Percentiles rank a stretch among this genome's conserved stretches.
These are phyloP conservation scores for Sebastes hubbsi DNA, from an alignment of 2,797 vertebrate species.

Conservation along the genomic window DNA sequence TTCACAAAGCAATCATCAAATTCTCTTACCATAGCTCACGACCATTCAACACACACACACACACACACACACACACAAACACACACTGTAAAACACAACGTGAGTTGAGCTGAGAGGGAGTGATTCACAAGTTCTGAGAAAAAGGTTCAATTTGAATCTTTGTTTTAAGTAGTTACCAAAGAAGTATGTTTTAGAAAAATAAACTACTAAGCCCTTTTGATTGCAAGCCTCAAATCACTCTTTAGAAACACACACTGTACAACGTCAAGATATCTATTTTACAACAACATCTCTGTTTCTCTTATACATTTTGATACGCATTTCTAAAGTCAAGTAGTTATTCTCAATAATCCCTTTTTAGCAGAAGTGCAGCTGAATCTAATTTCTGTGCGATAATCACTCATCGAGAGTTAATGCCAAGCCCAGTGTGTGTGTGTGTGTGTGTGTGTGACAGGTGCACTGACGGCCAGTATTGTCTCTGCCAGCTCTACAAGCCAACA, in stretches of 20 bases:
- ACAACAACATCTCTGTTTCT: not conserved
- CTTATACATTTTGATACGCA: not conserved
- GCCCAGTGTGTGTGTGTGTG: not conserved
- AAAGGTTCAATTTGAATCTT: not conserved
- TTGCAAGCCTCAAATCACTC: slow-evolving; percentile 15
- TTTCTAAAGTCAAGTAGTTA: not conserved
- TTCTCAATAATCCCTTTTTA: not conserved
- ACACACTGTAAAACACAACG: not conserved
- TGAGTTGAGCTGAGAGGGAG: not conserved
- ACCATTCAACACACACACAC: not conserved
- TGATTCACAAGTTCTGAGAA: not conserved
- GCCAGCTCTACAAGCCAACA: slow-evolving; percentile 22
- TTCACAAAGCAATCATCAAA: slow-evolving; percentile 21
- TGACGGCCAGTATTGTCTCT: not conserved
- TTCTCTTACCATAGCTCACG: not conserved
- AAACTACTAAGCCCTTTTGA: not conserved
- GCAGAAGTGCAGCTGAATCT: slow-evolving; percentile 15
- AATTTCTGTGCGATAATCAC: slow-evolving; percentile 24
- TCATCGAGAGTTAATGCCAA: slow-evolving; percentile 25
- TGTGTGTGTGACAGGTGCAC: slow-evolving; percentile 18
- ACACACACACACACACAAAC: not conserved
- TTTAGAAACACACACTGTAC: not conserved
- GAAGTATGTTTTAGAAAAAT: not conserved
- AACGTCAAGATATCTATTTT: not conserved
- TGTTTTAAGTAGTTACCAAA: not conserved